Conservation (phyloP, 2,113 vertebrate genomes). For the Cervus canadensis region DNA sequence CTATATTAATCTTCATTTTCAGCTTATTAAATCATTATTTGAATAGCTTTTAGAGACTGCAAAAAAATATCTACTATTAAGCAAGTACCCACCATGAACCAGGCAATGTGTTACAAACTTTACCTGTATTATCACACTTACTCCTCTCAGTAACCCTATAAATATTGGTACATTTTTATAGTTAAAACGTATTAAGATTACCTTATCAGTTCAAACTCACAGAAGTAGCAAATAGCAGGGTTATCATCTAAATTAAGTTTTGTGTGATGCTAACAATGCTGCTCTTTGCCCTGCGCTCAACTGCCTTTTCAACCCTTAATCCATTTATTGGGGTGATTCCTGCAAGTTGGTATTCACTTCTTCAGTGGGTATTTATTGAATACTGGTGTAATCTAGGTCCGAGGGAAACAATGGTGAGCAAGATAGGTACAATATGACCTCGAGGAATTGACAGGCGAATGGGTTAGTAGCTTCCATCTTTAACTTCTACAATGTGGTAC, state of each 20-base stretch:
- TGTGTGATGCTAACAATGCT: background rate
- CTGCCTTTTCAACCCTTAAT: background rate
- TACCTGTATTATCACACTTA: background rate
- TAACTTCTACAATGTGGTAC: background rate
- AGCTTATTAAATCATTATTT: conserved; percentile 2
- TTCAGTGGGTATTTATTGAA: background rate
- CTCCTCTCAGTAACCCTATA: background rate
- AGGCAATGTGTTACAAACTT: background rate
- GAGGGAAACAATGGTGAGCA: background rate
- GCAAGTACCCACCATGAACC: background rate
- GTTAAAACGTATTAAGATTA: background rate
- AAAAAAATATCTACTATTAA: background rate
- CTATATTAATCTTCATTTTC: background rate
- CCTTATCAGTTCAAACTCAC: background rate
- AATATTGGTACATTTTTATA: background rate
- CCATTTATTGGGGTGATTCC: background rate
- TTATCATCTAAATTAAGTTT: background rate
- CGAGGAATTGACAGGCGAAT: background rate
- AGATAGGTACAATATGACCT: background rate
- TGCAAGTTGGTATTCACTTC: background rate
- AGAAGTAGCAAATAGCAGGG: background rate
- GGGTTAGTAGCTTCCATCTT: background rate
- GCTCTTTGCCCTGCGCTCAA: background rate
- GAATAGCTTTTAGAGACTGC: background rate
- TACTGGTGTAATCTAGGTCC: background rate